Evolutionary conservation across 2,888 invertebrate genomes (phyloP), one percentile per base, ranked within the genome.

Genomic region (Nomada flava): DNA sequence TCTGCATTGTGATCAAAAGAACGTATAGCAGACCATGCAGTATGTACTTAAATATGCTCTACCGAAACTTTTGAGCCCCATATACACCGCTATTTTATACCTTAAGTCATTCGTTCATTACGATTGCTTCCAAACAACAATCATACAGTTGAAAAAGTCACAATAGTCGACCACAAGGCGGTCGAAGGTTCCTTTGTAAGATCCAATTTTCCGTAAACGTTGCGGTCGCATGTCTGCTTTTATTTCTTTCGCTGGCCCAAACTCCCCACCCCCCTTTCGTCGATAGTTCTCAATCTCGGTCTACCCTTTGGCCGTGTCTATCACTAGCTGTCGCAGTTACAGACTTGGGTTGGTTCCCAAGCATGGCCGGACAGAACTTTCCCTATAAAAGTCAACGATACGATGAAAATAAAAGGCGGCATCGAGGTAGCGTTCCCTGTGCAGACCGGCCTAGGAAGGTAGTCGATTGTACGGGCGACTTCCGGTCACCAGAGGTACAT

Each of bases 151-250:
- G 55, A n/a, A 23, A 47, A 23, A 60, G 44, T 50, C 52, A 68
- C 47, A 67, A 53, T 55, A 11, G 11, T 15, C 2, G 20, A 23
- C 26, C 47, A 42, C 26, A 65, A 29, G 55, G 47, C 62, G 42
- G 60, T 9, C 68, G 52, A 59, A 55, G 83, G 74, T 88, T 90
- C 90, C 89, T 92, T 91, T 85, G 84, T 86, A 85, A 91, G 90
- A 89, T 90, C 91, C 91, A 91, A 91, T 92, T 68, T 89, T 83
- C 90, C 90, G 90, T 91, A 90, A 91, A 91, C 90, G 90, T 88
- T 83, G 86, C 69, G 82, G 85, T 79, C 80, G 76, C 76, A 82
- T 70, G 52, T 50, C 50, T 62, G 52, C 7, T 36, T 36, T 36
- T 63, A 52, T 72, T 72, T 53, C 59, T 26, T 59, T 29, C 63